Base-by-base conservation (phyloP, 2,797 vertebrate genomes). In the Artibeus lituratus region DNA sequence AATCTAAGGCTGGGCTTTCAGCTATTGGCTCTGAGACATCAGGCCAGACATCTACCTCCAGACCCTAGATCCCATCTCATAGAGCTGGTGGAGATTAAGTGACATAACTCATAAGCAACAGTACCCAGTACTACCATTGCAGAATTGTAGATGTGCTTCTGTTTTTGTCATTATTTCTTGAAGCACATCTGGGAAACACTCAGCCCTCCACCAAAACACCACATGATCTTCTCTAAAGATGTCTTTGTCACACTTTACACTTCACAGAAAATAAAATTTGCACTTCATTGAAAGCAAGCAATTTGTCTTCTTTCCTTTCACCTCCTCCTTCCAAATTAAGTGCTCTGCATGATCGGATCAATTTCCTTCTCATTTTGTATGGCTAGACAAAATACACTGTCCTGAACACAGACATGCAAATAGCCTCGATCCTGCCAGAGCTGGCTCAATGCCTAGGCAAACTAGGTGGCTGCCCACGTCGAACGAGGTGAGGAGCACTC, bases 371-470 rank as follows among this genome's bases (percentile, higher is more conserved):
- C 18, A 70, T 35, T 93, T 84, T 59, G 49, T 78, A 35, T n/a
- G 19, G n/a, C 39, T 21, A 90, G 73, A 94, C 22, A 78, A 91
- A 94, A 95, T 44, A 83, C 69, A 69, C 62, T 73, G 76, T 57
- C 76, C 88, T 80, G 39, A 88, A 94, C 72, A 90, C n/a, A 96
- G 77, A 81, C 76, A 77, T 24, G 74, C 37, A 92, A 87, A 94
- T 76, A 80, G 32, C 70, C 73, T 89, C 44, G 37, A 73, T 92
- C 18, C 35, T 24, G n/a, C 44, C 62, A 86, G 74, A 90, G 62
- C 42, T 95, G 94, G 83, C 59, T 51, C 1, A 0, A 1, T n/a
- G 62, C 85, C 74, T 26, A 12, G 32, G 70, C 51, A 51, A 80
- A 51, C 62, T 29, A 29, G 10, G 32, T 44, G 74, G 37, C 51